Conservation (phyloP, 2,797 vertebrate species). For the Coregonus suidteri region DNA sequence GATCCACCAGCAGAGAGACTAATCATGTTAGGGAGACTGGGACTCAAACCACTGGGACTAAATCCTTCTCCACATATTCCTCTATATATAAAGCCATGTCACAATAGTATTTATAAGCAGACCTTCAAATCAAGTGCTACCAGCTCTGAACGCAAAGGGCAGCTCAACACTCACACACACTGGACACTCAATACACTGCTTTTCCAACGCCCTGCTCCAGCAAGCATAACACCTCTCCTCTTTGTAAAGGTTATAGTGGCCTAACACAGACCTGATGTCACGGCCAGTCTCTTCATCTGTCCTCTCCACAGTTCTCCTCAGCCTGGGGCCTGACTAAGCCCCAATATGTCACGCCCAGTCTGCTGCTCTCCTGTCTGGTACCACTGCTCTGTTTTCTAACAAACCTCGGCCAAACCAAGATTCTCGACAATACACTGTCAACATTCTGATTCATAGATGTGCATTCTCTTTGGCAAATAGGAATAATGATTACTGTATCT, state of each 20-base stretch:
- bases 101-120: background rate
- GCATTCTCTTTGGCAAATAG: background rate
- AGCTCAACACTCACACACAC: background rate
- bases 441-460: background rate
- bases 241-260: background rate
- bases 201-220: background rate
- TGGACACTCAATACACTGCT: background rate
- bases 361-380: background rate
- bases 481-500: background rate
- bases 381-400: background rate
- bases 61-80: background rate
- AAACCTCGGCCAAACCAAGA: background rate
- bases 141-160: background rate
- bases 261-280: background rate
- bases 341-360: conserved; percentile 8
- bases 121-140: background rate
- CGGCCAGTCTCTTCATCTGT: background rate
- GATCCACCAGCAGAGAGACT: background rate
- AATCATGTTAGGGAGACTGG: background rate
- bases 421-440: background rate
- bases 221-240: background rate
- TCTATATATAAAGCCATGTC: background rate
- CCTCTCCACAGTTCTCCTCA: background rate
- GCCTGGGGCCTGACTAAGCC: conserved; percentile 7
- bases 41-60: background rate